Evolutionary conservation across 2,888 invertebrate genomes (phyloP), one percentile per base, ranked within the genome.

Genomic region (Tachina lurida): DNA sequence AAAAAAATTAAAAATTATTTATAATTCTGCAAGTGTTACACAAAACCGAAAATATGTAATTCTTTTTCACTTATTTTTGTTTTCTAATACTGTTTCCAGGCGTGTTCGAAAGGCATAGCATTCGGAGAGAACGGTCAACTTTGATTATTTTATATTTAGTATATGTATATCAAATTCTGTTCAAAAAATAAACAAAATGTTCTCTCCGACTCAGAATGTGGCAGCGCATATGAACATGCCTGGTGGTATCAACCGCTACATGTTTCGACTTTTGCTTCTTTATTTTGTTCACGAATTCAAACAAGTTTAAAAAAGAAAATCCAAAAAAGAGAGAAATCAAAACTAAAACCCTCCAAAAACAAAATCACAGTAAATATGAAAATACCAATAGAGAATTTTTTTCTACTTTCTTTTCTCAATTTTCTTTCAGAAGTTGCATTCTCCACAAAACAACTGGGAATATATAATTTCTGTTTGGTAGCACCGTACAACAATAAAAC

Each of bases 381-480:
- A 81, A 89, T 88, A 89, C 88, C 89, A 89, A 90, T 89, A 88
- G 90, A 88, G 90, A 90, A 88, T 89, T 90, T 90, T 62, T 89
- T 89, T 90, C 88, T 89, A 88, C 89, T 90, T 89, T 91, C 88
- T 87, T 91, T 89, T 92, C 92, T 88, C 91, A 92, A 88, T 87
- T 91, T 88, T 91, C 88, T 92, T 92, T 88, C 92, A 92, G 92
- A 92, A 91, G 91, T 92, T 90, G 90, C 91, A 89, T 90, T 91
- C 91, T 90, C 90, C 90, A 90, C 90, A 89, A 91, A 90, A 84
- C 89, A 89, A 80, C 89, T 89, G 85, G 88, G 88, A 81, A 83
- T 74, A 65, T 86, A 89, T 86, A 87, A 88, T 43, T 88, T 89
- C 84, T 89, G 89, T 63, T 90, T 91, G 87, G 89, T 89, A 87